phyloP scores from a whole-genome alignment of 2,113 vertebrate species.

The Muntiacus muntjak region DNA sequence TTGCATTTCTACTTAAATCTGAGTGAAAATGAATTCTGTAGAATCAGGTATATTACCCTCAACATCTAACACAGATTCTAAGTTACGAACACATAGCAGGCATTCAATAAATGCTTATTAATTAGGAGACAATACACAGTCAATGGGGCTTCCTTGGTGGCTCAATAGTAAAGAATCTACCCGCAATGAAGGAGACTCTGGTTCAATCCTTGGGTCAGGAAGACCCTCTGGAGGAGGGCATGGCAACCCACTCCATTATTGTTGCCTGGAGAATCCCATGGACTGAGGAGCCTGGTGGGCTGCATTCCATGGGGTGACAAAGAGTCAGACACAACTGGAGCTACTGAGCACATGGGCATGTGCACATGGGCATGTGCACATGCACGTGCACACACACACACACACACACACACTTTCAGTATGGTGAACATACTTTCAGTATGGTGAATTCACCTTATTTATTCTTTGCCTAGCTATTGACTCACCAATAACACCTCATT shows the following conservation, averaged over 20 bases:
- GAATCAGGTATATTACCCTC: background rate
- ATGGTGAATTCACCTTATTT: background rate
- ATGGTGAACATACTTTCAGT: background rate
- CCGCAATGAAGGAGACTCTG: background rate
- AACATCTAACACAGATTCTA: background rate
- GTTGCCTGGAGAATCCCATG: background rate
- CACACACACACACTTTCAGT: background rate
- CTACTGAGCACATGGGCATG: rapidly evolving
- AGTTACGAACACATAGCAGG: background rate
- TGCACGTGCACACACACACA: rapidly evolving
- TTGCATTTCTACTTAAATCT: background rate
- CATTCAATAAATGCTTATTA: background rate
- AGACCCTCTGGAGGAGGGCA: background rate
- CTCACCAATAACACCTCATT: background rate
- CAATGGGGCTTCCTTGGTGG: background rate
- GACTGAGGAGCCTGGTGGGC: background rate
- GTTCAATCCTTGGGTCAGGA: background rate
- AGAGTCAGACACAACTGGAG: background rate
- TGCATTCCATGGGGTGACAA: background rate
- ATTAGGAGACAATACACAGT: background rate
- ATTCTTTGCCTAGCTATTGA: background rate
- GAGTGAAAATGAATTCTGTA: background rate
- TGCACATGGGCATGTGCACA: rapidly evolving
- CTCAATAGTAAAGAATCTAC: background rate
- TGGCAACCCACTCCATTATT: background rate